These are phyloP conservation scores for Anthonomus grandis DNA, from an alignment of 1,140 invertebrate species.

Conservation along the genomic window DNA sequence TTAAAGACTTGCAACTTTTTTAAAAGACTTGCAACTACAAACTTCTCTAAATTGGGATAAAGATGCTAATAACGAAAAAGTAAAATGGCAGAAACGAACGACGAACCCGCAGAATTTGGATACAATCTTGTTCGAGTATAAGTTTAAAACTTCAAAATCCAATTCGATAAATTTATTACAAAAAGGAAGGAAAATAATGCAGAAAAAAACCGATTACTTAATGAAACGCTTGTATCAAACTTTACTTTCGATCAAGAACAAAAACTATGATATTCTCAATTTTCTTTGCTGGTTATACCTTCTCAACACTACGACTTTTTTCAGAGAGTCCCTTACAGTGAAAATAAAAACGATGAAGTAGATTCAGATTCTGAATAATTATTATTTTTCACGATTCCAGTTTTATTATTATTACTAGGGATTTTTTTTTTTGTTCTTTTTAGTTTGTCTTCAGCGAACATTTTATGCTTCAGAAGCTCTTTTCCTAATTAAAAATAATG, in stretches of 20 bases:
- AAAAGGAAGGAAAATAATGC: conserved; percentile 5
- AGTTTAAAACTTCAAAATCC: conserved; percentile 5
- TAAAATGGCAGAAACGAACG: conserved; percentile 4
- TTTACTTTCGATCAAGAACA: no score
- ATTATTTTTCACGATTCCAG: no score
- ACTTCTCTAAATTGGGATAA: conserved; percentile 9
- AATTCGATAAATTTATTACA: conserved; percentile 7
- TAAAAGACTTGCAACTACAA: no score
- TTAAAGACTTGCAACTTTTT: no score
- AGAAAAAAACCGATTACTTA: conserved; percentile 10
- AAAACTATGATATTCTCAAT: no score
- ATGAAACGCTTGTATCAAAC: conserved; percentile 10
- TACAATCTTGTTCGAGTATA: no score
- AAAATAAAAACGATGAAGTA: background rate
- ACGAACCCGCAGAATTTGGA: conserved; percentile 5
- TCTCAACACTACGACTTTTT: conserved; percentile 9
- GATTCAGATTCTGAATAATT: no score
- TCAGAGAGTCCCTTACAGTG: background rate
- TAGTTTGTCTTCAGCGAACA: no score
- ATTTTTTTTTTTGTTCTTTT: no score
- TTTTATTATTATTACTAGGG: no score
- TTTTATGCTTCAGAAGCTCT: no score
- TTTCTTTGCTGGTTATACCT: conserved; percentile 6
- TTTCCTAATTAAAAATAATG: no score
- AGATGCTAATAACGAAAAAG: conserved; percentile 10